These are phyloP conservation scores for Entomyzon cyanotis DNA, from an alignment of 2,113 vertebrate genomes.

Conservation along the genomic window DNA sequence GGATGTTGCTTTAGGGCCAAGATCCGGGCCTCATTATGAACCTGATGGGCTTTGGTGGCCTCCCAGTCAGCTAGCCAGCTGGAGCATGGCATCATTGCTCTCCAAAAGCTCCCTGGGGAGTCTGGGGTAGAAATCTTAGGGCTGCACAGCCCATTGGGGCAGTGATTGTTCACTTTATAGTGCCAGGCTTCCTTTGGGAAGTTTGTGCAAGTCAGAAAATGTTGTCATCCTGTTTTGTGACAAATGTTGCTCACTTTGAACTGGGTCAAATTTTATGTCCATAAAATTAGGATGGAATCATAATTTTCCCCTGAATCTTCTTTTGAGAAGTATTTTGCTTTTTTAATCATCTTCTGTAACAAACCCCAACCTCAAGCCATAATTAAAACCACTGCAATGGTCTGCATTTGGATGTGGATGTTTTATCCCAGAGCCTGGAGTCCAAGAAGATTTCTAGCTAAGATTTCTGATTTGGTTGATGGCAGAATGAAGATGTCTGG, in stretches of 20 bases:
- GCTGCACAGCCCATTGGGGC: accelerated
- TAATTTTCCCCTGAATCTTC: neutral
- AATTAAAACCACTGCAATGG: neutral
- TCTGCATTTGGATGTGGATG: neutral
- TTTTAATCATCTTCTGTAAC: neutral
- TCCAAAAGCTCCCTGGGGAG: neutral
- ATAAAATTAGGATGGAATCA: neutral
- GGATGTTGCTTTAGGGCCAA: neutral
- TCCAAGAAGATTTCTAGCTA: neutral
- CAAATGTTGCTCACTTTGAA: neutral
- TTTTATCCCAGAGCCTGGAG: neutral
- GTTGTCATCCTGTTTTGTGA: neutral
- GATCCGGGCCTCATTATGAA: neutral
- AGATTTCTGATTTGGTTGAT: neutral
- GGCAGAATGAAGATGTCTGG: neutral
- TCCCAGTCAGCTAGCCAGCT: neutral
- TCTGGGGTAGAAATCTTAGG: neutral
- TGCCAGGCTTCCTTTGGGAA: neutral
- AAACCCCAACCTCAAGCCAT: neutral
- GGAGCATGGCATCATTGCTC: neutral
- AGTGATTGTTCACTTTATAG: neutral
- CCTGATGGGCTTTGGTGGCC: neutral
- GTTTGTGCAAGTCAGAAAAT: neutral
- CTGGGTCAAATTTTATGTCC: neutral
- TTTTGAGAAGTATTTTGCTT: neutral